Percentiles rank a stretch among this genome's conserved stretches.
These are phyloP conservation scores for Sphinx pinastri DNA, from an alignment of 2,888 invertebrate genomes.

Conservation along the genomic window DNA sequence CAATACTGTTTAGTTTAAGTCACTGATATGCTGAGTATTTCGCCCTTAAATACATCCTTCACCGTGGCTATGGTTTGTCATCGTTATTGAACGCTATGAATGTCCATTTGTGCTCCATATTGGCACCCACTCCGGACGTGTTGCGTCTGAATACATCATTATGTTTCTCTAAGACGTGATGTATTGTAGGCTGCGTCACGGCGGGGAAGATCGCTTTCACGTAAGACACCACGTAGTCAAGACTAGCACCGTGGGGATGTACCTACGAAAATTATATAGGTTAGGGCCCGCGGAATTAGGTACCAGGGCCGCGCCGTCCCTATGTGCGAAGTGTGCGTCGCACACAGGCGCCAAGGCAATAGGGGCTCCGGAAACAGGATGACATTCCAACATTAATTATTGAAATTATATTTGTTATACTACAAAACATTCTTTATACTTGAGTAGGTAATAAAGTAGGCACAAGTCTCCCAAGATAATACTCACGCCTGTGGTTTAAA, in stretches of 20 bases:
- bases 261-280: conserved; percentile 78
- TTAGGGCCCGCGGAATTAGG: not conserved
- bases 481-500: too few species aligned
- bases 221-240: conserved; percentile 96
- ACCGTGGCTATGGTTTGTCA: conserved; percentile 33
- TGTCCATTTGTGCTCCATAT: conserved; percentile 93
- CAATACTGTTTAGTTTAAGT: conserved; percentile 31
- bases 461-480: too few species aligned
- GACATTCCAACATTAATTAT: too few species aligned
- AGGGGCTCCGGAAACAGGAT: too few species aligned
- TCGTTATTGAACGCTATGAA: conserved; percentile 87
- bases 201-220: conserved; percentile 91
- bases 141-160: conserved; percentile 91
- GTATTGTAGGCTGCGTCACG: conserved; percentile 89
- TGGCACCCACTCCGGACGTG: conserved; percentile 92
- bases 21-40: conserved; percentile 43
- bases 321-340: too few species aligned
- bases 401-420: too few species aligned
- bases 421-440: too few species aligned
- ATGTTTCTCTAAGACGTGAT: conserved; percentile 90
- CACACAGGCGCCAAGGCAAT: too few species aligned
- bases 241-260: conserved; percentile 95
- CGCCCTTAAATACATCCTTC: conserved; percentile 29
- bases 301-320: too few species aligned
- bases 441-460: too few species aligned